Evolutionary conservation across 2,113 vertebrate genomes (phyloP).

Genomic region (Leptosomus discolor): DNA sequence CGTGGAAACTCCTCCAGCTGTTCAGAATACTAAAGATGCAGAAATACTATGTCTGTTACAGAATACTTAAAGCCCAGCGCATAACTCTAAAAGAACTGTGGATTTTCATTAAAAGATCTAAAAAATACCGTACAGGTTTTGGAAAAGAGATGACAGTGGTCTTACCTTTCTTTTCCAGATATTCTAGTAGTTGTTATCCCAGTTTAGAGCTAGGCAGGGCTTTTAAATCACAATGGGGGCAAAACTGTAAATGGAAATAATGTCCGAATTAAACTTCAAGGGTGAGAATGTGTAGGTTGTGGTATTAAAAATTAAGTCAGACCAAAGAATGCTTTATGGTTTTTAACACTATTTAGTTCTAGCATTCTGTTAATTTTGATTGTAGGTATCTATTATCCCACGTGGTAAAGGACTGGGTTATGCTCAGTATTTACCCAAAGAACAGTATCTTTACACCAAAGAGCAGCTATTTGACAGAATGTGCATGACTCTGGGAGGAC

Average conservation of each 20-base stretch:
- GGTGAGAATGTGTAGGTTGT: background rate
- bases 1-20: background rate
- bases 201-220: conserved; percentile 30
- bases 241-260: background rate
- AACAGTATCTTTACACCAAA: conserved; percentile 93
- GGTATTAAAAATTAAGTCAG: background rate
- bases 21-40: background rate
- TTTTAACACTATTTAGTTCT: background rate
- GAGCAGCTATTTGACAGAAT: conserved; percentile 97
- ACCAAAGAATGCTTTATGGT: background rate
- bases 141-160: background rate
- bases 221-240: conserved; percentile 6
- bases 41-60: background rate
- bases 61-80: background rate
- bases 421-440: conserved; percentile 93
- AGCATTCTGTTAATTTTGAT: background rate
- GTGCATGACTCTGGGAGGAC: conserved; percentile 96
- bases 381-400: conserved; percentile 96
- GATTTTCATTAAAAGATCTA: background rate
- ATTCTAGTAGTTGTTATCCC: conserved; percentile 2
- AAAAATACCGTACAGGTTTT: background rate
- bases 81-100: background rate
- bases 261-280: background rate
- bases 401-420: conserved; percentile 95
- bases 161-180: conserved; percentile 14